Evolutionary conservation across 2,113 vertebrate species (phyloP).

Genomic region (Lathamus discolor): DNA sequence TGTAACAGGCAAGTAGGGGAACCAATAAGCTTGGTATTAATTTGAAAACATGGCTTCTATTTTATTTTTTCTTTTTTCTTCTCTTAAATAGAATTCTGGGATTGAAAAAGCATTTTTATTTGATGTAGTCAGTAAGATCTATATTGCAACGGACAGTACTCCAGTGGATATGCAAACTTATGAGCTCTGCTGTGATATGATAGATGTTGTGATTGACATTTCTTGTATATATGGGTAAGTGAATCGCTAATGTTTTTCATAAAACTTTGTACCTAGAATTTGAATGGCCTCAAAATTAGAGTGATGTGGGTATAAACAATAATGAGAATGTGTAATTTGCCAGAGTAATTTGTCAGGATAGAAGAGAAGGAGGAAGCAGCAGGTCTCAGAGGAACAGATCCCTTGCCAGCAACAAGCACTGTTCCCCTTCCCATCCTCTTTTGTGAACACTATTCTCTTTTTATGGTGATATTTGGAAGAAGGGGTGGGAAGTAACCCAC

Average conservation of each 20-base stretch:
- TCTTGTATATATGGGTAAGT: slow-evolving; percentile 89
- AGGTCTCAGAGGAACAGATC: neutral
- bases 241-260: neutral
- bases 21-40: neutral
- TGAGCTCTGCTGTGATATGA: slow-evolving; percentile 89
- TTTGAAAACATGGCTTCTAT: neutral
- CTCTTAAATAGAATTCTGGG: slow-evolving; percentile 82
- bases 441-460: neutral
- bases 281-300: neutral
- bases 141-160: slow-evolving; percentile 85
- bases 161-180: slow-evolving; percentile 90
- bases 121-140: slow-evolving; percentile 91
- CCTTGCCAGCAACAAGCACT: neutral
- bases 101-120: slow-evolving; percentile 91
- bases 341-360: neutral
- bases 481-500: neutral
- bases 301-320: neutral
- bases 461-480: neutral
- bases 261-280: neutral
- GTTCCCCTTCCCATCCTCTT: neutral
- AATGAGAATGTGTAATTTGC: neutral
- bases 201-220: slow-evolving; percentile 89
- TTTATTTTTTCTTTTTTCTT: slow-evolving; percentile 31
- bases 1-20: neutral
- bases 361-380: neutral